These are phyloP conservation scores for Druon quercuslanigerum DNA, from an alignment of 1,140 invertebrate genomes.

Conservation along the genomic window DNA sequence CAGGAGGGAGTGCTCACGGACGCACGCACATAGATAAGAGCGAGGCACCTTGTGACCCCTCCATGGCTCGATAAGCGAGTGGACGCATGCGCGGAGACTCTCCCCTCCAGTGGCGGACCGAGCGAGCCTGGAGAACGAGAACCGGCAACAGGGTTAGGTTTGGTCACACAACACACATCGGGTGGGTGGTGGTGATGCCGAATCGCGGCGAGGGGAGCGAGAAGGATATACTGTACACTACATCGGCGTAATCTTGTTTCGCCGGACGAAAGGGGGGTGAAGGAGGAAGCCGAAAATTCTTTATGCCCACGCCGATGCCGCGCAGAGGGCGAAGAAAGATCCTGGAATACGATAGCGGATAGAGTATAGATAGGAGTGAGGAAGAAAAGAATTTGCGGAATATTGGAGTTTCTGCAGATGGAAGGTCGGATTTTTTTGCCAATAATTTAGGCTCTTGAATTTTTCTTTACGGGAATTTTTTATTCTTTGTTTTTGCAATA, in stretches of 20 bases:
- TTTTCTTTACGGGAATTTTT: too few relatives aligned
- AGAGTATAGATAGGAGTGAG: slow-evolving; percentile 7
- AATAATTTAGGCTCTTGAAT: too few relatives aligned
- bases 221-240: slow-evolving; percentile 50
- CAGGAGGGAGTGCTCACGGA: slow-evolving; percentile 33
- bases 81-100: slow-evolving; percentile 54
- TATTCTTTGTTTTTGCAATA: too few relatives aligned
- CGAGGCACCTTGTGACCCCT: slow-evolving; percentile 57
- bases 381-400: neutral
- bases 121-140: slow-evolving; percentile 66
- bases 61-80: slow-evolving; percentile 59
- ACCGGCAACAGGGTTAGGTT: slow-evolving; percentile 69
- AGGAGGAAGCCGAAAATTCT: slow-evolving; percentile 60
- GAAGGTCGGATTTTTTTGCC: neutral
- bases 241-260: slow-evolving; percentile 69
- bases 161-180: slow-evolving; percentile 64
- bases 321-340: slow-evolving; percentile 45
- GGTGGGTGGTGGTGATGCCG: slow-evolving; percentile 44
- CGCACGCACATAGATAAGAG: slow-evolving; percentile 48
- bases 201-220: slow-evolving; percentile 27
- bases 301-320: slow-evolving; percentile 53
- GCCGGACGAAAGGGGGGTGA: slow-evolving; percentile 40
- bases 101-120: slow-evolving; percentile 39
- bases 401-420: neutral
- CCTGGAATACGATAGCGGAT: slow-evolving; percentile 40